These are phyloP conservation scores for Drosophila subsilvestris DNA, from an alignment of 2,888 invertebrate species.

Conservation along the genomic window DNA sequence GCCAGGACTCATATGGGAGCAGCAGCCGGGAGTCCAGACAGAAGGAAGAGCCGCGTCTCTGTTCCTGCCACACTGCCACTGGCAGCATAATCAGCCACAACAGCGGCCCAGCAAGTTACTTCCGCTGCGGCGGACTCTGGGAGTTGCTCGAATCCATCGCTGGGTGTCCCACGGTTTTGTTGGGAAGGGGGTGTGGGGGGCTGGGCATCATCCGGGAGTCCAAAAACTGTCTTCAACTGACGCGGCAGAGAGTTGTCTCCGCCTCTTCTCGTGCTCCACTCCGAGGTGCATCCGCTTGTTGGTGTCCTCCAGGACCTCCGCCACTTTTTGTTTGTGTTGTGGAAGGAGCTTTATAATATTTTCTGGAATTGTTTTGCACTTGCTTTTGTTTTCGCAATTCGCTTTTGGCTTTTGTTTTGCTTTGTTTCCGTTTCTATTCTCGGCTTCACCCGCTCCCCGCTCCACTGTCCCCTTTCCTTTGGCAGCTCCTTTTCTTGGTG, in stretches of 20 bases:
- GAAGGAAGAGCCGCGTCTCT: not conserved
- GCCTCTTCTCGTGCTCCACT: constrained; percentile 26
- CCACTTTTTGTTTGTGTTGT: constrained; percentile 51
- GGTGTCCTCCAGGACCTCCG: constrained; percentile 61
- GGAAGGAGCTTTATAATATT: not conserved
- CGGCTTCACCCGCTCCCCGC: not conserved
- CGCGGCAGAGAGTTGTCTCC: constrained; percentile 10
- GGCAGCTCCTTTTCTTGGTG: not conserved
- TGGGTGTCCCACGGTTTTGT: constrained; percentile 19
- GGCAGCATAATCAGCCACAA: constrained; percentile 83
- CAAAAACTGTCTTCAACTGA: constrained; percentile 30
- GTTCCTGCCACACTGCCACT: constrained; percentile 53
- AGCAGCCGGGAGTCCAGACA: not conserved
- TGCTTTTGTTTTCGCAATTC: constrained; percentile 80
- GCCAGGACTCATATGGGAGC: constrained; percentile 5
- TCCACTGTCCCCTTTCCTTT: not conserved
- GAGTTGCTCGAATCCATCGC: constrained; percentile 13
- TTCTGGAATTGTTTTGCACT: constrained; percentile 73
- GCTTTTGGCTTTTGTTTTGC: constrained; percentile 42
- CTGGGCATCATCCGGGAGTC: not conserved
- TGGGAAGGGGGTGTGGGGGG: not conserved
- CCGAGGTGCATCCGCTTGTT: constrained; percentile 70
- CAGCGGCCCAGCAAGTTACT: constrained; percentile 79
- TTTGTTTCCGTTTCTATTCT: not conserved
- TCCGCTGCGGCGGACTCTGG: constrained; percentile 79